Conservation (phyloP, 2,888 invertebrate genomes). For the Sylvicola cinctus region DNA sequence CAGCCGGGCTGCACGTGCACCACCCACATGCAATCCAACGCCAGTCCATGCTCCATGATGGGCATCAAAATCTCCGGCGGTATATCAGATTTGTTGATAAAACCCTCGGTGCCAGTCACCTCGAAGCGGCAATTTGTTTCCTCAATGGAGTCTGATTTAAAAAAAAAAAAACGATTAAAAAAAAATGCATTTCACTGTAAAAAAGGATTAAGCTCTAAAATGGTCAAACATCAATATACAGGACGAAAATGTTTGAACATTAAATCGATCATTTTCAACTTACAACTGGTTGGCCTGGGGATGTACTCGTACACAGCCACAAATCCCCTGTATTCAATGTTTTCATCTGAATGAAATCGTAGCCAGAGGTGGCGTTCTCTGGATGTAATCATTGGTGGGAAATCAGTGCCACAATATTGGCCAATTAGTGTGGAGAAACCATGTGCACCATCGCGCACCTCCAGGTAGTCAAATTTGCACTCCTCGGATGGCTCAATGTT, state of each 20-base stretch:
- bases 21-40: slow-evolving; percentile 56
- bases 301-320: slow-evolving; percentile 51
- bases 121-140: slow-evolving; percentile 27
- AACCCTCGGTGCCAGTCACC: slow-evolving; percentile 30
- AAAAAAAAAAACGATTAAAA: no score
- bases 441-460: slow-evolving; percentile 52
- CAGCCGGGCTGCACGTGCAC: slow-evolving; percentile 39
- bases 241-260: no score
- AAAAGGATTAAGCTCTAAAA: no score
- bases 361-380: slow-evolving; percentile 57
- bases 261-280: slow-evolving; percentile 15
- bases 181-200: no score
- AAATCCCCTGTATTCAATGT: slow-evolving; percentile 60
- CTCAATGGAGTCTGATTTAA: background rate
- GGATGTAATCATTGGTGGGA: slow-evolving; percentile 52
- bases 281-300: slow-evolving; percentile 34
- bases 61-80: slow-evolving; percentile 13
- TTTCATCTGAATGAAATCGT: slow-evolving; percentile 59
- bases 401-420: slow-evolving; percentile 48
- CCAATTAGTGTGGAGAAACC: slow-evolving; percentile 46
- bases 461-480: slow-evolving; percentile 63
- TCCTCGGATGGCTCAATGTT: slow-evolving; percentile 41
- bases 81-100: slow-evolving; percentile 35
- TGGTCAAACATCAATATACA: no score
- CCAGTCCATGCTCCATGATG: no score